Evolutionary conservation across 2,797 vertebrate species (phyloP), one percentile per base, ranked within the genome.

Genomic region (Mus caroli): DNA sequence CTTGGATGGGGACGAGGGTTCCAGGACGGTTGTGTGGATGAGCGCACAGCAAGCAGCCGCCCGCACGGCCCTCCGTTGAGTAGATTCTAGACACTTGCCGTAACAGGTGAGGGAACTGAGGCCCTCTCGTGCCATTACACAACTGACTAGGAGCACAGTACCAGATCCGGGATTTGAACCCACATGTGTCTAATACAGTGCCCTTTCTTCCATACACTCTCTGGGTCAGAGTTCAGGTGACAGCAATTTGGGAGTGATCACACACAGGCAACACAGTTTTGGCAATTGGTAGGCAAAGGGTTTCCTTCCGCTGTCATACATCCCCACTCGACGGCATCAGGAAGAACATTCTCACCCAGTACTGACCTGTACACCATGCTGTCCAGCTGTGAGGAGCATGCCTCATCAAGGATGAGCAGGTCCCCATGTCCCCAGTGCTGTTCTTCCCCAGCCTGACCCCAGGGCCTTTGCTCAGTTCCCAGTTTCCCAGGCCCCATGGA

Each of bases 31-130:
- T 20, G 37, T 69, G 80, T 17, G 3, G 10, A 2, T 28, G 24
- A 0, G 58, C 3, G 14, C 17, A 15, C 8, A 4, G 40, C 24
- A 60, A 34, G 34, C 1, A 0, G 0, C 13, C 0, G 0, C 1
- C 3, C 6, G 17, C 22, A 22, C 1, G 1, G 67, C 60, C 0
- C 0, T 13, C 67, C 12, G 31, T 2, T 2, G 73, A 13, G 26
- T n/a, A 7, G 64, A 19, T 1, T 26, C 15, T 40, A 28, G 43
- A 4, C n/a, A 34, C 12, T 50, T 31, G 0, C 2, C 11, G 0
- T 60, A 26, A 40, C 54, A 40, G 83, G 26, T 37, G 40, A 83
- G 85, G 54, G 76, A 46, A 26, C 89, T 0, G 71, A 88, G 91
- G 19, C 24, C 37, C 56, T 0, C 69, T 20, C 3, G 1, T 1